These are phyloP conservation scores for Bolborhynchus lineola DNA, from an alignment of 2,113 vertebrate species.

Conservation along the genomic window DNA sequence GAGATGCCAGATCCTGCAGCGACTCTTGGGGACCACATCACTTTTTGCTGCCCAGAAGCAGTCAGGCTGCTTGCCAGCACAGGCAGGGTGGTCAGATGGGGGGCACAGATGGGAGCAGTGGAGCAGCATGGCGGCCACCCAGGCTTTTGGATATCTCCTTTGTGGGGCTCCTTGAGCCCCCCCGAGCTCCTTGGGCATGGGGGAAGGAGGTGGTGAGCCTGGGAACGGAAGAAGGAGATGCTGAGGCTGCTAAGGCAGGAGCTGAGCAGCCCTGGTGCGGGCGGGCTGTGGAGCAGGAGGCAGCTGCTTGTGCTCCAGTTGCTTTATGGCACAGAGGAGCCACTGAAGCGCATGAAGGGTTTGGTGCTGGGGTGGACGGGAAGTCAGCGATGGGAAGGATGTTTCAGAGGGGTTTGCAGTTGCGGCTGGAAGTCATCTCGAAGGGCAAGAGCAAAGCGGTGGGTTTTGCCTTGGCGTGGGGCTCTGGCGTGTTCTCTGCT, in stretches of 20 bases:
- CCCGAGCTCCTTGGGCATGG: background rate
- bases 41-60: background rate
- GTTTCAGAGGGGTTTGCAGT: fast-evolving
- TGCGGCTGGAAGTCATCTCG: background rate
- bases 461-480: background rate
- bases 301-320: background rate
- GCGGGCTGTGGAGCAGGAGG: background rate
- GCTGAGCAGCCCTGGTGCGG: background rate
- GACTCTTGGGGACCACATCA: background rate
- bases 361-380: background rate
- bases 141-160: fast-evolving
- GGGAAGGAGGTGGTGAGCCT: background rate
- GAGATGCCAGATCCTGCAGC: background rate
- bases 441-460: background rate
- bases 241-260: background rate
- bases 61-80: fast-evolving
- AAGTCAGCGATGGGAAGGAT: background rate
- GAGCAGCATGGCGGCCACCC: background rate
- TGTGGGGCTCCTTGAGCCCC: background rate
- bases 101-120: background rate
- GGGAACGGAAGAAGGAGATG: background rate
- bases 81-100: fast-evolving
- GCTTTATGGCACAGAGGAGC: background rate
- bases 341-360: background rate
- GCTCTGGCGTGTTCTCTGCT: background rate